Evolutionary conservation across 2,113 vertebrate species (phyloP), one percentile per base, ranked within the genome.

Genomic region (Grantiella picta): DNA sequence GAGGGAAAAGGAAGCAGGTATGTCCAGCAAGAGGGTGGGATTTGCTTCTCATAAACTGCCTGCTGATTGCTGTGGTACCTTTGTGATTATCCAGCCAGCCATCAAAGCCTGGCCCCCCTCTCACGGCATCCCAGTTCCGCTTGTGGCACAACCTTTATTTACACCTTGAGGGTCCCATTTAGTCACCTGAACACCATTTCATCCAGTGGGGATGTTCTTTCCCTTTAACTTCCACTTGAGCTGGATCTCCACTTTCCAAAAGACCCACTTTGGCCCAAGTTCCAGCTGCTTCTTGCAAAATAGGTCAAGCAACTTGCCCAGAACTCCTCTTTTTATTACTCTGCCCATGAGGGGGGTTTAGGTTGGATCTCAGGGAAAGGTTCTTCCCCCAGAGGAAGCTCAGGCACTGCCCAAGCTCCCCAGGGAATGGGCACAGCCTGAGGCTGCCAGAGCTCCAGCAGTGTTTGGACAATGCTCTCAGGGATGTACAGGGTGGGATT

Each of bases 391-490:
- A 47, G 29, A 76, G 20, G 36, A 45, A 53, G 28, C 38, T 23
- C 38, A 14, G 42, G 69, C 60, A 66, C 44, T 81, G 68, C 28
- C 10, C 60, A 66, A 68, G 77, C 44, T 73, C 19, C 69, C 38
- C 86, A 60, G 38, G 86, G 70, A 40, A 60, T 11, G 71, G 45
- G 4, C 70, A 11, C n/a, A 0, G 70, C n/a, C 33, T 5, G 5
- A 16, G 87, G 61, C 54, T 82, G 70, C 29, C 79, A 90, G 54
- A 70, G 79, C 87, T 83, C 47, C 17, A 70, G 79, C 63, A 22
- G 63, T 0, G 3, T 4, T 45, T n/a, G 69, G 78, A 5, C 53
- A 61, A 0, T 0, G 0, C 11, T 44, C 0, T 3, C 18, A 59
- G 76, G 33, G n/a, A 31, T 65, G 69, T 7, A 0, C 29, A 49